These are phyloP conservation scores for Acipenser ruthenus DNA, from an alignment of 2,797 vertebrate species.

Conservation along the genomic window DNA sequence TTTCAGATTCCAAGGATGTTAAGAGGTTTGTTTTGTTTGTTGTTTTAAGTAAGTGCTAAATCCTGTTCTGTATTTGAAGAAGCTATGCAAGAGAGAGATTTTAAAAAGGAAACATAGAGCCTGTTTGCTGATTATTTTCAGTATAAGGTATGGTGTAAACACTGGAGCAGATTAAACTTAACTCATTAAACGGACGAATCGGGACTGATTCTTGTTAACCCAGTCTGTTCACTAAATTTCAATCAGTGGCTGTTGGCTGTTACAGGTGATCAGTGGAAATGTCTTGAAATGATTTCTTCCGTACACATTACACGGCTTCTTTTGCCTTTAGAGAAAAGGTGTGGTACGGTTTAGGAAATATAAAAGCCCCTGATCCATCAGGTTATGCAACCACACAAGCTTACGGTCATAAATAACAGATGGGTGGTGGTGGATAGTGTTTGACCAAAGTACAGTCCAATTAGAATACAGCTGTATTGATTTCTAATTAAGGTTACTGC, in stretches of 20 bases:
- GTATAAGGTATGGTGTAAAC: no score
- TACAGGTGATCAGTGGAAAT: not conserved
- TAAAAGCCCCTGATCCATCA: not conserved
- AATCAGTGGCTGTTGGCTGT: not conserved
- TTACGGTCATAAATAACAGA: not conserved
- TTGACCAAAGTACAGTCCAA: slow-evolving; percentile 25
- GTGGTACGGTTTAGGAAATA: not conserved
- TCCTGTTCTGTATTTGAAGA: no score
- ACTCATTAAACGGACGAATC: no score
- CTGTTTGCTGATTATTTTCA: no score
- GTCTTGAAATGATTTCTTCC: not conserved
- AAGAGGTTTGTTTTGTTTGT: no score
- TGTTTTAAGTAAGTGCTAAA: no score
- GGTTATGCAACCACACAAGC: not conserved
- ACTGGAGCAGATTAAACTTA: no score
- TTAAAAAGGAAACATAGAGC: no score
- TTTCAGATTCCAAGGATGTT: no score
- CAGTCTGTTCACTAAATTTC: not conserved
- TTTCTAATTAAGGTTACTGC: slow-evolving; percentile 43
- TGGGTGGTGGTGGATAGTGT: not conserved
- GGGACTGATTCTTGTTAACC: not conserved
- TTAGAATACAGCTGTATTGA: slow-evolving; percentile 42
- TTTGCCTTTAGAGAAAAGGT: not conserved
- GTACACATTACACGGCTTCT: not conserved
- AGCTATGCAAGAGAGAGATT: no score